Evolutionary conservation across 2,797 vertebrate genomes (phyloP), one percentile per base, ranked within the genome.

Genomic region (Periparus ater): DNA sequence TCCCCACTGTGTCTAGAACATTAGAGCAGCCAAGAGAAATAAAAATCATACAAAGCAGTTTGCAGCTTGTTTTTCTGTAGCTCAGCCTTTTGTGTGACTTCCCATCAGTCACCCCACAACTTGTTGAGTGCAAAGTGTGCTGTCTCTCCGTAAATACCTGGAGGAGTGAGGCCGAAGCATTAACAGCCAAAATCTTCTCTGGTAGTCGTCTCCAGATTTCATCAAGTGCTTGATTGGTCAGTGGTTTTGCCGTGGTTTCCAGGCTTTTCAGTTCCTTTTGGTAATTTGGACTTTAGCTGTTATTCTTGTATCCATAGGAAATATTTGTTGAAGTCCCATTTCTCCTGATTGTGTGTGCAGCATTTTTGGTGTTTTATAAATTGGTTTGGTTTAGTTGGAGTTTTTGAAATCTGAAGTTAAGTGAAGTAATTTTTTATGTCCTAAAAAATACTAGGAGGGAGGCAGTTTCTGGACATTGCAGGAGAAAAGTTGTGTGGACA

Each of bases 281-380:
- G 34, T 54, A 71, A 0, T 45, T 60, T 72, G n/a, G 3, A 0
- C 0, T 88, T 58, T 71, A 22, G 2, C 5, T 26, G 48, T 30
- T 17, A 0, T 9, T 7, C 26, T 79, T 78, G 16, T 27, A 32
- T 61, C 40, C 11, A 1, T 38, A 60, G 32, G 32, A 63, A 65
- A n/a, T n/a, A 5, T 1, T 66, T 51, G n/a, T 26, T 40, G 12
- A 50, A 78, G 30, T 68, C 36, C 17, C 11, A 0, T 77, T 92
- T 75, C n/a, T 71, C 0, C 32, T 27, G 30, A 36, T 61, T 12
- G 25, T 53, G 14, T 18, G 15, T 86, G 58, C 34, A n/a, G 45
- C 11, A 6, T 83, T 88, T 32, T 9, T 36, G 5, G 2, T n/a
- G 26, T 54, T 38, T 55, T 45, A 7, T 7, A 61, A 75, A 34